These are phyloP conservation scores for Acanthurus tractus DNA, from an alignment of 2,797 vertebrate species.

Conservation along the genomic window DNA sequence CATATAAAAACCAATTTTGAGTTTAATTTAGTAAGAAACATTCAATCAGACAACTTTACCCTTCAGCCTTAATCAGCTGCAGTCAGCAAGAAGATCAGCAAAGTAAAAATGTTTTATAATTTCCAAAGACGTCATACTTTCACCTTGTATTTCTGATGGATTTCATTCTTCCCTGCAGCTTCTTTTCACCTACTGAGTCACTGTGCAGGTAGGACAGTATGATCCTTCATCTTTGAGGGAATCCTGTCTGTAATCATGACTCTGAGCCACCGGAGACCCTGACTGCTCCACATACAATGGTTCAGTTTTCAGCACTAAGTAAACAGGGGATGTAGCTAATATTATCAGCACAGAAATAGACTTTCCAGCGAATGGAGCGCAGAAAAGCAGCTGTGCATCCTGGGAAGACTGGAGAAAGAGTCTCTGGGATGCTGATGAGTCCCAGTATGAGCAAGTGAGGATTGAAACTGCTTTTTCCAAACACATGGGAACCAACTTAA, in stretches of 20 bases:
- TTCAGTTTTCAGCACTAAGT: constrained; percentile 80
- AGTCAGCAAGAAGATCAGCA: neutral
- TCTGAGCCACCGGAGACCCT: constrained; percentile 66
- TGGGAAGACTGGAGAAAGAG: constrained; percentile 67
- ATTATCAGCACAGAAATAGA: constrained; percentile 81
- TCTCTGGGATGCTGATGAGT: constrained; percentile 72
- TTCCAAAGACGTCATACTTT: neutral
- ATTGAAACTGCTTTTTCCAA: constrained; percentile 80
- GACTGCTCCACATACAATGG: constrained; percentile 73
- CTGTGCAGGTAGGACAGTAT: constrained; percentile 22
- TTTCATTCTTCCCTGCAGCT: constrained; percentile 21
- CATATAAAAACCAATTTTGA: neutral
- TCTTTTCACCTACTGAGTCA: neutral
- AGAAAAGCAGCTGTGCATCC: constrained; percentile 82
- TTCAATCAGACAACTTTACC: neutral
- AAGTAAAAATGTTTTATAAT: neutral
- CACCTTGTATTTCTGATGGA: constrained; percentile 10
- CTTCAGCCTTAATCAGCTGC: neutral
- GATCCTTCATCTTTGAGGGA: constrained; percentile 58
- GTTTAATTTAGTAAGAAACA: constrained; percentile 12
- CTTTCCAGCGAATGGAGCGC: constrained; percentile 78
- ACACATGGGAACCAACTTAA: constrained; percentile 79
- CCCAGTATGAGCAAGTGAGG: constrained; percentile 84
- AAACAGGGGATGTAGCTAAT: constrained; percentile 87
- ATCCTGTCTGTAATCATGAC: constrained; percentile 60